Evolutionary conservation across 2,113 vertebrate species (phyloP), one percentile per base, ranked within the genome.

Genomic region (Morone saxatilis): DNA sequence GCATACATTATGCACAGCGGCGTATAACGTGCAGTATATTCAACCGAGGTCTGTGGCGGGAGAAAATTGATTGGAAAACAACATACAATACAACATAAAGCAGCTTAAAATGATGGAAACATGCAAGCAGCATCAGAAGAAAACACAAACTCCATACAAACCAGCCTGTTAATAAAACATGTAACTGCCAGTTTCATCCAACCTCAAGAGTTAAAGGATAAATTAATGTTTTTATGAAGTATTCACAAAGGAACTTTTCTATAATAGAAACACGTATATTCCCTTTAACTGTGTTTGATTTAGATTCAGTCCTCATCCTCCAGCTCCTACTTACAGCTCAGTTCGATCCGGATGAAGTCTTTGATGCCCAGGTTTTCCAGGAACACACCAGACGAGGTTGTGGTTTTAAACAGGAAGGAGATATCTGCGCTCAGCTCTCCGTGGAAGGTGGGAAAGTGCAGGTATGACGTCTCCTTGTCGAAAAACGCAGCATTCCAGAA

Each of bases 401-500:
- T 96, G 76, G 98, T 99, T 92, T 99, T 99, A 80, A 99, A 99
- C 88, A 98, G 96, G 94, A 99, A 99, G 20, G 98, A 97, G 53
- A 99, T 94, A 57, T 99, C 98, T 0, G 97, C 97, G 2, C 97
- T 99, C 56, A 98, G 94, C 85, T 99, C 98, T 41, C 95, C 98
- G 1, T 97, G 97, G 86, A 99, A 97, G 17, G 98, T 98, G 9
- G 98, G 98, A 20, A 99, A 99, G 92, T 98, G 31, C 2, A 31
- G 31, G 31, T 31, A 31, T 31, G 31, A 31, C 3, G 31, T 31
- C 31, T 31, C 31, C 14, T 97, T 98, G 84, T 97, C 96, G 83
- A 99, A 99, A 74, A 96, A 98, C 6, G 97, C 98, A 4, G 98
- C 96, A 85, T 98, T 99, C 98, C 98, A 99, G 88, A 98, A 97